Percentiles rank a stretch among this genome's conserved stretches.
phyloP scores from a whole-genome alignment of 2,797 vertebrate genomes.

The Poeciliopsis turneri region DNA sequence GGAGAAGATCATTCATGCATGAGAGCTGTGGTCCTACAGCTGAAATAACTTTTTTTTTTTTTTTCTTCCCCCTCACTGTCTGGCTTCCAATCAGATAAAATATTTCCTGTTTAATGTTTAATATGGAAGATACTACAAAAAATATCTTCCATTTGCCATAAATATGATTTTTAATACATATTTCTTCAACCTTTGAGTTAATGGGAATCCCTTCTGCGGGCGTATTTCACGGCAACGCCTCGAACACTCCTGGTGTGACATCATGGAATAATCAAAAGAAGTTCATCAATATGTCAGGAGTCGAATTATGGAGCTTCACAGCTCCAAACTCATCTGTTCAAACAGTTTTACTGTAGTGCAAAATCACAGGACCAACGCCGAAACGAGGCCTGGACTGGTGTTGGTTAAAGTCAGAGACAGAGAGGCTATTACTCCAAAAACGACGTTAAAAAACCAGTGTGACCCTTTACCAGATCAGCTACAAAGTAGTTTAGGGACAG shows the following conservation, averaged over 20 bases:
- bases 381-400: neutral
- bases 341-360: neutral
- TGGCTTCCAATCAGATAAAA: neutral
- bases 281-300: neutral
- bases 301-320: neutral
- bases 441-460: neutral
- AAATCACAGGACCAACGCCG: neutral
- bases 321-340: neutral
- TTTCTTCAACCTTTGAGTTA: neutral
- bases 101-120: neutral
- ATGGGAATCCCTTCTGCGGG: neutral
- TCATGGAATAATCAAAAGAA: neutral
- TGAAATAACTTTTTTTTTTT: neutral
- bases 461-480: neutral
- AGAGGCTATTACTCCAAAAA: neutral
- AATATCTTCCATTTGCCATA: neutral
- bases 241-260: neutral
- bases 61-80: neutral
- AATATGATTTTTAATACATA: neutral
- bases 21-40: neutral
- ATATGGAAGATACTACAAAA: neutral
- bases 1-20: conserved; percentile 7
- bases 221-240: neutral
- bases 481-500: neutral
- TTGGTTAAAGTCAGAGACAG: neutral